These are phyloP conservation scores for Callosobruchus maculatus DNA, from an alignment of 2,888 invertebrate genomes.

Conservation along the genomic window DNA sequence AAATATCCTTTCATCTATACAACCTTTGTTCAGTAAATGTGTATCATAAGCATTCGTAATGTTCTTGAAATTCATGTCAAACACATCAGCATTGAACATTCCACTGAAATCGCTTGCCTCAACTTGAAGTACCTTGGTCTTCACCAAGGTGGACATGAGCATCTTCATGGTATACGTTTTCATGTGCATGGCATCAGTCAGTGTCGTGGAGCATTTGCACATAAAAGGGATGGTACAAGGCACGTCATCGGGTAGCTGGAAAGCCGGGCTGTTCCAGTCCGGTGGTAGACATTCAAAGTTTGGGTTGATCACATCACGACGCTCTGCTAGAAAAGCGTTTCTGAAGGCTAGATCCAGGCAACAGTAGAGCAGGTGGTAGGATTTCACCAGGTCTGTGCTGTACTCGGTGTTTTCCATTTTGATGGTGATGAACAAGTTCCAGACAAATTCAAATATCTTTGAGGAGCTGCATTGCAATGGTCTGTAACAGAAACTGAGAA, in stretches of 20 bases:
- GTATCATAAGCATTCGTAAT: constrained; percentile 87
- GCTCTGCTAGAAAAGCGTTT: constrained; percentile 77
- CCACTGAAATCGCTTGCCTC: constrained; percentile 67
- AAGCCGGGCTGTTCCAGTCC: constrained; percentile 60
- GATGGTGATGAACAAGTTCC: constrained; percentile 89
- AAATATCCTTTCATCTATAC: constrained; percentile 96
- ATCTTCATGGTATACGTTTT: constrained; percentile 85
- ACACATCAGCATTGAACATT: constrained; percentile 72
- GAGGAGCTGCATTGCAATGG: constrained; percentile 73
- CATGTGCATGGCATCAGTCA: constrained; percentile 86
- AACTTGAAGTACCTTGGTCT: constrained; percentile 72
- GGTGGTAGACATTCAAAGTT: constrained; percentile 74
- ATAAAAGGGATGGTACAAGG: constrained; percentile 69
- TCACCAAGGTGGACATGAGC: constrained; percentile 72
- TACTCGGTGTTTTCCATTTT: constrained; percentile 83
- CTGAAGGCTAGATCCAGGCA: constrained; percentile 88
- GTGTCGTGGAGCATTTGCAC: constrained; percentile 54
- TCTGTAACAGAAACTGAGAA: constrained; percentile 45
- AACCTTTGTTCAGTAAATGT: constrained; percentile 84
- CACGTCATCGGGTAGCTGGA: constrained; percentile 59
- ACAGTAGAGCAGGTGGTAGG: constrained; percentile 86
- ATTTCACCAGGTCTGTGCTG: constrained; percentile 90
- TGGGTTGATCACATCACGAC: constrained; percentile 80
- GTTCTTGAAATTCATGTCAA: constrained; percentile 82
- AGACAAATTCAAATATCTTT: constrained; percentile 88